Evolutionary conservation across 2,888 invertebrate genomes (phyloP), one percentile per base, ranked within the genome.

Genomic region (Xestobium rufovillosum): DNA sequence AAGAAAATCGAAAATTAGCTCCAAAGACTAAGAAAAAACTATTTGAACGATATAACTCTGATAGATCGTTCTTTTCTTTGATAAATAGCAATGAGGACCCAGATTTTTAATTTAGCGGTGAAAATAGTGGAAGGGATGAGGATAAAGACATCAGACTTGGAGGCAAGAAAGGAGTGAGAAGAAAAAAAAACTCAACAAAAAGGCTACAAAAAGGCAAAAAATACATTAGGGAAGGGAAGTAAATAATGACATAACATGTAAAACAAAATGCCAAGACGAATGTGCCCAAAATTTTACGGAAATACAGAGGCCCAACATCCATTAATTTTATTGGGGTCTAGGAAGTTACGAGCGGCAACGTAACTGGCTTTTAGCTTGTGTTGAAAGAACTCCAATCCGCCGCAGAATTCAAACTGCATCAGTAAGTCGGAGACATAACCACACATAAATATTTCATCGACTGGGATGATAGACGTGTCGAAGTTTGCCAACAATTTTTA

Each of bases 221-320:
- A n/a, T n/a, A n/a, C n/a, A n/a, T n/a, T n/a, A 46, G 43, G 17
- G 44, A 44, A 23, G 23, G n/a, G n/a, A 8, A n/a, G 23, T 23
- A 8, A 23, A 23, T 23, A n/a, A n/a, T n/a, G 23, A 23, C 8
- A n/a, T 23, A 23, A 8, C 23, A 23, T 23, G 23, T 23, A 23
- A 23, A 23, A n/a, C 23, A n/a, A 23, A n/a, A 23, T 23, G 23
- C n/a, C 23, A 23, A 23, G 23, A 45, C 40, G 29, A 39, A 43
- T 26, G 6, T 36, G 23, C 23, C 8, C 23, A 23, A 23, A 23
- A 23, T 8, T 23, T 23, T n/a, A 23, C 23, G 8, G 23, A 23
- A 23, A 23, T 23, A 9, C 8, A 23, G n/a, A 23, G 23, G n/a
- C 23, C 8, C n/a, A n/a, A 23, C n/a, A 23, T 23, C 23, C 23